phyloP scores from a whole-genome alignment of 2,888 invertebrate species.

The Lasius fuliginosus region DNA sequence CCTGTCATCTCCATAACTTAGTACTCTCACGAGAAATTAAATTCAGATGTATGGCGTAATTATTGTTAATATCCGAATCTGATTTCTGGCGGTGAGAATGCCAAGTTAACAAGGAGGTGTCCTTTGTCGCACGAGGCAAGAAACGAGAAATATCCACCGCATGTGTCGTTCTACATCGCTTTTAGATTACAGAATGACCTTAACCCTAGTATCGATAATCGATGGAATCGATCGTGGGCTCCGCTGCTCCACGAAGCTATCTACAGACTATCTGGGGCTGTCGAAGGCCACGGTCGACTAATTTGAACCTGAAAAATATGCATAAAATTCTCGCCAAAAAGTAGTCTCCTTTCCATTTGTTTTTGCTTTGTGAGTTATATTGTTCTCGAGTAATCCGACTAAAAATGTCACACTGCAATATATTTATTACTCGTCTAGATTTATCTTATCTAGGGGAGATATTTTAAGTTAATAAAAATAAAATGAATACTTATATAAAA shows the following conservation, averaged over 20 bases:
- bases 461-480: not conserved
- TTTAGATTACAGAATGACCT: conserved; percentile 66
- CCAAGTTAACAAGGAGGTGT: not conserved
- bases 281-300: conserved; percentile 76
- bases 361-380: not conserved
- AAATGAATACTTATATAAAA: not conserved
- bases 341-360: not conserved
- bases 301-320: conserved; percentile 61
- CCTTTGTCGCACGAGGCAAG: not conserved
- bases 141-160: not conserved
- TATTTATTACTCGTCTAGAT: not conserved
- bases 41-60: not conserved
- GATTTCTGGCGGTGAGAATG: not conserved
- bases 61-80: not conserved
- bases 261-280: conserved; percentile 71
- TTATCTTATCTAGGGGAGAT: not conserved
- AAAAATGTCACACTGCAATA: not conserved
- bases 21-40: not conserved
- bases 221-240: conserved; percentile 72
- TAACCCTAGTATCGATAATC: conserved; percentile 76
- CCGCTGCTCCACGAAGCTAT: conserved; percentile 70
- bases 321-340: not conserved
- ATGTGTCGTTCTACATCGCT: conserved; percentile 40
- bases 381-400: not conserved
- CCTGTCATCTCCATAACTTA: not conserved